Conservation (phyloP, 2,888 invertebrate species). For the Drosophila colorata region DNA sequence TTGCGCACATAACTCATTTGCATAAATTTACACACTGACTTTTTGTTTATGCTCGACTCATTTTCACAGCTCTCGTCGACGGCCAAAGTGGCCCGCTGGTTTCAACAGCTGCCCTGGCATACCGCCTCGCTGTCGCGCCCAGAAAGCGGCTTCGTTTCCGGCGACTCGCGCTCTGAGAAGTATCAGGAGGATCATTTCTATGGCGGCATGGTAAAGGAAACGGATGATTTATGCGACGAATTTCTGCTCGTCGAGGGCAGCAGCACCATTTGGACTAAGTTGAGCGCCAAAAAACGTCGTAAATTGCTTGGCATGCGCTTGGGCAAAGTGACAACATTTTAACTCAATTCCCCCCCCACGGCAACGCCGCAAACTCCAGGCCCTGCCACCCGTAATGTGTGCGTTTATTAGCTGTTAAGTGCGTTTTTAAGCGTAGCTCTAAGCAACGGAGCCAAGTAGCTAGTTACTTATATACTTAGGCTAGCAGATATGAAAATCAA, state of each 20-base stretch:
- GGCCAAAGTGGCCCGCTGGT: constrained; percentile 93
- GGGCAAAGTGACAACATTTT: constrained; percentile 90
- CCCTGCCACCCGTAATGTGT: constrained; percentile 62
- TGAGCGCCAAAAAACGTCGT: constrained; percentile 90
- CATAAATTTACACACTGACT: constrained; percentile 79
- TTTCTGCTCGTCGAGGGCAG: constrained; percentile 89
- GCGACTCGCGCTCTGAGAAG: constrained; percentile 87
- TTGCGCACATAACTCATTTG: constrained; percentile 80
- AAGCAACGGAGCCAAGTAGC: constrained; percentile 43
- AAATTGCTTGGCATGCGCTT: constrained; percentile 89
- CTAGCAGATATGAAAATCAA: constrained; percentile 69
- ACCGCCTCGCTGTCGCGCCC: constrained; percentile 89
- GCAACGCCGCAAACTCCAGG: background rate
- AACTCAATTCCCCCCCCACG: constrained; percentile 57
- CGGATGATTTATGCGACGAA: constrained; percentile 86
- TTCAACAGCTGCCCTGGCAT: constrained; percentile 88
- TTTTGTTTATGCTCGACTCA: constrained; percentile 47
- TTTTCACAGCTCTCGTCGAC: constrained; percentile 89
- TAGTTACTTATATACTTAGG: constrained; percentile 47
- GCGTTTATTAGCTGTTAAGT: constrained; percentile 80
- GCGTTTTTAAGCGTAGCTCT: constrained; percentile 36
- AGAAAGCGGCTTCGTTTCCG: constrained; percentile 92
- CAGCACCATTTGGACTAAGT: constrained; percentile 88
- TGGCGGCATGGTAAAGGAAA: constrained; percentile 80
- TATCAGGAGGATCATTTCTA: constrained; percentile 85